phyloP scores from a whole-genome alignment of 1,140 invertebrate genomes.

The Aphis gossypii region DNA sequence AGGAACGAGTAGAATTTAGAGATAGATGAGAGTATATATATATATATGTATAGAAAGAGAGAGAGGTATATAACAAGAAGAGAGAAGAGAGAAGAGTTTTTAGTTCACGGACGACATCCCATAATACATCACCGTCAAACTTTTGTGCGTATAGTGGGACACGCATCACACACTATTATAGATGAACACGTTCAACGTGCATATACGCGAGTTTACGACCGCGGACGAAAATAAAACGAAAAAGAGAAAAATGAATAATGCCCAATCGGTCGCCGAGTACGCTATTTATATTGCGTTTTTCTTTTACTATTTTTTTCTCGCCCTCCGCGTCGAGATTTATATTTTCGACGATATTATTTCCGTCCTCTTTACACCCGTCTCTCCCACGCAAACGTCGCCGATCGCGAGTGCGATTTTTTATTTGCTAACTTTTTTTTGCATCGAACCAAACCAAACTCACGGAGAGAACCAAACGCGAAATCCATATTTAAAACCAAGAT shows the following conservation, averaged over 20 bases:
- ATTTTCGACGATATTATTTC: not conserved
- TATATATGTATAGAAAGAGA: no score
- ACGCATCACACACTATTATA: slow-evolving; percentile 9
- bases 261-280: not conserved
- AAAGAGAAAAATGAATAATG: slow-evolving; percentile 17
- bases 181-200: not conserved
- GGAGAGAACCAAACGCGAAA: not conserved
- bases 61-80: not conserved
- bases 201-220: not conserved
- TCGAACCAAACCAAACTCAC: not conserved
- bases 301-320: not conserved
- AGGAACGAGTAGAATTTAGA: not conserved
- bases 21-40: not conserved
- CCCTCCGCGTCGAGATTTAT: not conserved
- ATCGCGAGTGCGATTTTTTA: not conserved
- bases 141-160: not conserved
- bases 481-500: not conserved
- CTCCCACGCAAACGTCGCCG: not conserved
- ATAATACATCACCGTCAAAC: slow-evolving; percentile 14
- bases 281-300: slow-evolving; percentile 17
- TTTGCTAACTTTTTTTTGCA: not conserved
- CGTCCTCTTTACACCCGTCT: not conserved
- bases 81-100: not conserved
- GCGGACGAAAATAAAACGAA: not conserved
- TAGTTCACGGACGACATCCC: not conserved